Evolutionary conservation across 1,140 invertebrate genomes (phyloP), one percentile per base, ranked within the genome.

Genomic region (Ips nitidus): DNA sequence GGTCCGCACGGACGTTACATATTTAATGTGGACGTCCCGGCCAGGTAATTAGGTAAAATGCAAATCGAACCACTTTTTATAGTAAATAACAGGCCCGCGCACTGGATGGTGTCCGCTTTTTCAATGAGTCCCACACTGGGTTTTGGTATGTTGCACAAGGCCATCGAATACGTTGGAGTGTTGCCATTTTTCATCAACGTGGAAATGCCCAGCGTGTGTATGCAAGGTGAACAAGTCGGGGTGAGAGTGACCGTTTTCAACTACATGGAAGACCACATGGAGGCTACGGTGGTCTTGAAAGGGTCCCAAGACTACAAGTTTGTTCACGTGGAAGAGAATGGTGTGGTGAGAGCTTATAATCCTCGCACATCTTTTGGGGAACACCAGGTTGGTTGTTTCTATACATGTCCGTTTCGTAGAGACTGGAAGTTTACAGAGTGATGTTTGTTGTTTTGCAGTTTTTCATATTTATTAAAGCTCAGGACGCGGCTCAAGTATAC

Each of bases 111-210:
- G 3, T 94, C 92, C 37, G 94, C 92, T 0, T 94, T 98, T 78
- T 91, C 93, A 69, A 91, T 98, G 81, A 96, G 94, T 75, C 90
- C 90, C 3, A 87, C 87, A 0, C 82, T 86, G 52, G 96, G 96
- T 1, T 92, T 98, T 70, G 94, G 95, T 6, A 91, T 98, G 86
- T 79, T 97, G 40, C 83, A 85, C 5, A 85, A 84, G 58, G 90
- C 94, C 0, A 84, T 94, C 8, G 88, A 90, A 81, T 95, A 95
- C 79, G 86, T 90, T 41, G 94, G 92, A 2, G 88, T 94, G 0
- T 82, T 94, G 36, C 94, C 94, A 39, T 97, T 98, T 85, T 98
- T 92, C 80, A 97, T 98, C 55, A 94, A 94, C 75, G 92, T 98
- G 6, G 96, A 98, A 81, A 95, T 97, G 85, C 95, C 97, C 0